Evolutionary conservation across 2,797 vertebrate genomes (phyloP).

Genomic region (Aphelocoma californica): DNA sequence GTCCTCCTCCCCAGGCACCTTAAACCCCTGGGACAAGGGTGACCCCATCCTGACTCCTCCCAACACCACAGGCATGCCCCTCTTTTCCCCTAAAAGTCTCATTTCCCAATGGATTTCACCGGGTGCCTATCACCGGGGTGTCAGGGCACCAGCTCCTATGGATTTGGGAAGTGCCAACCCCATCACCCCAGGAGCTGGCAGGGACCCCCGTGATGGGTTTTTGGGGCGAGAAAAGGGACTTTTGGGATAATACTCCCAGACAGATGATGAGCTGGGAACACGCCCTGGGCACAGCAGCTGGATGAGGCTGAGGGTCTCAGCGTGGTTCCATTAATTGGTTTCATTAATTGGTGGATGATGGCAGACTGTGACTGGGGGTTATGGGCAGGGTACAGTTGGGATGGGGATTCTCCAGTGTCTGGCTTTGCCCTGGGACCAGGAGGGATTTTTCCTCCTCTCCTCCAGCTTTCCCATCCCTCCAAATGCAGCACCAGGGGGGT

Average conservation of each 20-base stretch:
- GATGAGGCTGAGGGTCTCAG: neutral
- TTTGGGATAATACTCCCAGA: rapidly evolving
- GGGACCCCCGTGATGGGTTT: neutral
- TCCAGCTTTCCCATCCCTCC: neutral
- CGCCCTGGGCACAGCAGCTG: neutral
- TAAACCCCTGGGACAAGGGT: neutral
- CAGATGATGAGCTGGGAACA: rapidly evolving
- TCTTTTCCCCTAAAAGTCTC: rapidly evolving
- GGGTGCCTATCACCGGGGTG: neutral
- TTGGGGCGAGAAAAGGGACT: neutral
- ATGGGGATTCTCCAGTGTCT: neutral
- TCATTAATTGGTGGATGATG: rapidly evolving
- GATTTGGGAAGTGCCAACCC: neutral
- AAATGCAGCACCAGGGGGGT: neutral
- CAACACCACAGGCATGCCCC: neutral
- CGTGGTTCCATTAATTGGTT: neutral
- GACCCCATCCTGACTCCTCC: neutral
- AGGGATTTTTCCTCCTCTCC: neutral
- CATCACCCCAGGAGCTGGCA: neutral
- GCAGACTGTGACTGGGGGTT: rapidly evolving
- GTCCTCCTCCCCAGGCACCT: neutral
- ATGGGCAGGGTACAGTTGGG: neutral
- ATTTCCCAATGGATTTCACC: neutral
- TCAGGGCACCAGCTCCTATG: neutral
- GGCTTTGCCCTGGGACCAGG: neutral